Evolutionary conservation across 2,797 vertebrate species (phyloP).

Genomic region (Protosalanx chinensis): DNA sequence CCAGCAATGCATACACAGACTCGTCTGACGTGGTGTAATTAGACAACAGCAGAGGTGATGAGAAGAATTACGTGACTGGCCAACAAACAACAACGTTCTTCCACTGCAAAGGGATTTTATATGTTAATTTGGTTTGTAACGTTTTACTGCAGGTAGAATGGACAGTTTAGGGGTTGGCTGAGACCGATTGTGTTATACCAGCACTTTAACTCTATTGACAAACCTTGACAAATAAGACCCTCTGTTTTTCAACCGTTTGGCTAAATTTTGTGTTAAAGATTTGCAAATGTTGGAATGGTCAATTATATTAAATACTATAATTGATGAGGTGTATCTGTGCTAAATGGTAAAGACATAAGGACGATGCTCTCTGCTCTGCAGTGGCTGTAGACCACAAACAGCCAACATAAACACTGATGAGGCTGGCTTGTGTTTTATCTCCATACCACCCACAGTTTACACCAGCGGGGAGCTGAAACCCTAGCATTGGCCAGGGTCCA

Average conservation of each 20-base stretch:
- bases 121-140: no score
- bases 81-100: no score
- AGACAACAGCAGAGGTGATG: not conserved
- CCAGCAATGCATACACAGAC: conserved; percentile 44
- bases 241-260: not conserved
- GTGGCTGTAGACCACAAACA: conserved; percentile 62
- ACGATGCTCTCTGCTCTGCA: conserved; percentile 27
- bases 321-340: conserved; percentile 36
- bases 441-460: conserved; percentile 70
- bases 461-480: conserved; percentile 60
- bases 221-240: not conserved
- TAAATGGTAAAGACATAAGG: conserved; percentile 53
- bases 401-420: conserved; percentile 63
- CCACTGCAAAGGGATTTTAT: not conserved
- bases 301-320: conserved; percentile 10
- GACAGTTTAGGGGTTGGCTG: no score
- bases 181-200: no score
- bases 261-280: not conserved
- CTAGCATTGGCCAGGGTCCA: conserved; percentile 43
- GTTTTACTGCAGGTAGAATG: no score
- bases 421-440: conserved; percentile 66
- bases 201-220: no score
- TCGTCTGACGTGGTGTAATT: conserved; percentile 8
- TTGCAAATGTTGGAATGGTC: conserved; percentile 35
- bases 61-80: not conserved